These are phyloP conservation scores for Odocoileus virginianus DNA, from an alignment of 2,113 vertebrate genomes.

Conservation along the genomic window DNA sequence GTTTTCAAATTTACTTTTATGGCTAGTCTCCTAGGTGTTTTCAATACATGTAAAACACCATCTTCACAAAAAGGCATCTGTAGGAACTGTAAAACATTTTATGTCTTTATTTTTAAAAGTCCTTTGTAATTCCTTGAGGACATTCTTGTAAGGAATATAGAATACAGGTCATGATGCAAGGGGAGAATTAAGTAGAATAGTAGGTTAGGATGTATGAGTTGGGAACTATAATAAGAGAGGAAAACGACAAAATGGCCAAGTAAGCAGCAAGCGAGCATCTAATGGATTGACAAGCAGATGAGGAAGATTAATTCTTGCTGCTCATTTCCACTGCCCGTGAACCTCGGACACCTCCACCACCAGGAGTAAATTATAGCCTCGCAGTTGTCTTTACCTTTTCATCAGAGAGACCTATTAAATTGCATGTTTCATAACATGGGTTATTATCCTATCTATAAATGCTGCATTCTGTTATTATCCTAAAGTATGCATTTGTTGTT, in stretches of 20 bases:
- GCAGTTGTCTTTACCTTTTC: slow-evolving; percentile 14
- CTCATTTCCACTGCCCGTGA: slow-evolving; percentile 14
- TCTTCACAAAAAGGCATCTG: slow-evolving; percentile 26
- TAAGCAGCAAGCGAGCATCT: background rate
- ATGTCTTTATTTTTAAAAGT: slow-evolving; percentile 34
- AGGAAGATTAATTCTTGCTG: slow-evolving; percentile 50
- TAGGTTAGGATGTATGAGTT: background rate
- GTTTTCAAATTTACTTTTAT: background rate
- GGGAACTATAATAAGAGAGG: slow-evolving; percentile 26
- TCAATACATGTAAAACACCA: background rate
- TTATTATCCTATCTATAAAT: slow-evolving; percentile 67
- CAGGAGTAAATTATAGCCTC: slow-evolving; percentile 18
- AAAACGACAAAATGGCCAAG: background rate
- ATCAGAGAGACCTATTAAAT: slow-evolving; percentile 51
- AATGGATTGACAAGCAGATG: background rate
- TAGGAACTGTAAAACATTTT: background rate
- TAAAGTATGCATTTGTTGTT: slow-evolving; percentile 42
- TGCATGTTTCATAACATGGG: slow-evolving; percentile 57
- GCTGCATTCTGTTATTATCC: slow-evolving; percentile 55
- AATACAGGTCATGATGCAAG: background rate
- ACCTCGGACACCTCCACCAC: background rate
- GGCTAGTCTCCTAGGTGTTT: background rate
- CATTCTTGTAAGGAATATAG: background rate
- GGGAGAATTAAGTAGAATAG: background rate
- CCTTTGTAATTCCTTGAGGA: slow-evolving; percentile 37